Base-by-base conservation (phyloP, 2,888 invertebrate genomes). In the Dilophus febrilis region DNA sequence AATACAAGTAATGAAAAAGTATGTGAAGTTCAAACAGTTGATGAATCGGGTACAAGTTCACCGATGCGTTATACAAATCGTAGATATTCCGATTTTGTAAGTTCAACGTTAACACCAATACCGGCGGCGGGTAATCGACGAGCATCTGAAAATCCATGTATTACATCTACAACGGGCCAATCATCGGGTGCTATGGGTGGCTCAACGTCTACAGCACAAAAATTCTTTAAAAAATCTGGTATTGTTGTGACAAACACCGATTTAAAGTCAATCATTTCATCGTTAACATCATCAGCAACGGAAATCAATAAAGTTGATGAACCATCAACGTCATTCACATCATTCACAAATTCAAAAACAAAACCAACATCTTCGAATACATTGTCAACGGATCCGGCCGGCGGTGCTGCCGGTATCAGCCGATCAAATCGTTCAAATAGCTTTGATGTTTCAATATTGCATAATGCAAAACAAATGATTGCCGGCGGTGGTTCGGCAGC, bases 191-290 rank as follows among this genome's bases (percentile, higher is more conserved):
- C 56, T 35, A n/a, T n/a, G n/a, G n/a, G n/a, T n/a, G n/a, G n/a
- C n/a, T 35, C 47, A 13, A 40, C 43, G 32, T 35, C 42, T 12
- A 37, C 38, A n/a, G 36, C 42, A 44, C 43, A 53, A 26, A 47
- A 54, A 40, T 41, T 43, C 12, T 42, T 19, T 13, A 48, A 51
- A 40, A 54, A 59, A 22, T 44, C 53, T 1, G 84, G 84, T 5
- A 75, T 85, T 46, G 72, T 84, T 41, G 84, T 85, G 64, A 79
- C 84, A 45, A 82, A 84, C 59, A 80, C 78, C 26, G 84, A 86
- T 54, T 70, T 86, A 38, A 76, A 77, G 47, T 77, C 78, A 50
- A 82, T 85, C 64, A 72, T 85, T 47, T 75, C 76, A 49, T 77
- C 78, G 19, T 70, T 85, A 46, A 82, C 85, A 7, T 81, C 83